These are phyloP conservation scores for Periophthalmus modestus DNA, from an alignment of 2,113 vertebrate species.

Conservation along the genomic window DNA sequence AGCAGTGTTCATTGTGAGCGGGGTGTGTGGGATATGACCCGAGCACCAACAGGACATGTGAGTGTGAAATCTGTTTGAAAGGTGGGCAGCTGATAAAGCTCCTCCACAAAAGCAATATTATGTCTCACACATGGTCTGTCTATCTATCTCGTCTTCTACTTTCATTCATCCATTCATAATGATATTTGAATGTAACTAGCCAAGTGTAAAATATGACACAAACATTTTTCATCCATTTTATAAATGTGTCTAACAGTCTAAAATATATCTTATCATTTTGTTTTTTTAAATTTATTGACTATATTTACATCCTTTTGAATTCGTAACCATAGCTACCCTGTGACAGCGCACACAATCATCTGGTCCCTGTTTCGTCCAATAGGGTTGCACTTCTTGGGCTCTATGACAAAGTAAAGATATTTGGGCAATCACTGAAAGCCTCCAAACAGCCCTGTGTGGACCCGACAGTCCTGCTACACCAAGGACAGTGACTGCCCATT, in stretches of 20 bases:
- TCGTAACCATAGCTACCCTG: slow-evolving; percentile 96
- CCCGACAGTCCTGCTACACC: slow-evolving; percentile 79
- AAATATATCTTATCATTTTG: slow-evolving; percentile 17
- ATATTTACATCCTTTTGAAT: slow-evolving; percentile 87
- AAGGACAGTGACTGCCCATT: slow-evolving; percentile 79
- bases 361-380: slow-evolving; percentile 93
- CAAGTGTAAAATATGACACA: slow-evolving; percentile 13
- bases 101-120: slow-evolving; percentile 77
- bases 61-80: slow-evolving; percentile 84
- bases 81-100: slow-evolving; percentile 80
- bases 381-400: slow-evolving; percentile 87
- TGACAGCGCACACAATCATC: slow-evolving; percentile 91
- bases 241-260: neutral
- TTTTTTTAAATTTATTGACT: slow-evolving; percentile 76
- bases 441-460: slow-evolving; percentile 83
- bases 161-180: slow-evolving; percentile 35
- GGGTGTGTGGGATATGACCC: slow-evolving; percentile 76
- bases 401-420: slow-evolving; percentile 94
- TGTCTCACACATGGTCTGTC: slow-evolving; percentile 56
- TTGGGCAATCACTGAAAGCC: slow-evolving; percentile 88
- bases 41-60: slow-evolving; percentile 65
- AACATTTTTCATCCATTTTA: neutral
- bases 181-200: slow-evolving; percentile 36
- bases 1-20: slow-evolving; percentile 77
- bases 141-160: slow-evolving; percentile 52